Conservation (phyloP, 2,113 vertebrate species). For the Caranx melampygus region DNA sequence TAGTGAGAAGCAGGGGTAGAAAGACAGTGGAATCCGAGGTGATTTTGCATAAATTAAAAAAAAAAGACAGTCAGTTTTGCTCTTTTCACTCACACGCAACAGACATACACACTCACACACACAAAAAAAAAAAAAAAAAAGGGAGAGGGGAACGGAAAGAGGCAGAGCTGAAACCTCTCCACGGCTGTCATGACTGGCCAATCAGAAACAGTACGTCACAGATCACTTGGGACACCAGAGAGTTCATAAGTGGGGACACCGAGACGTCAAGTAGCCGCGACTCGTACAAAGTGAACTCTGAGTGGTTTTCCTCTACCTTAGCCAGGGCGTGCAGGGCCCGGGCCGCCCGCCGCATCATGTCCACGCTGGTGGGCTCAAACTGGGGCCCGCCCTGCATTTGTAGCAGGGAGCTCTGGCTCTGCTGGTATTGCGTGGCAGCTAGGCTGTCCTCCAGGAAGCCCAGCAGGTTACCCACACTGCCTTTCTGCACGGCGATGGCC, state of each 20-base stretch:
- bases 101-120: slow-evolving; percentile 77
- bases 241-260: slow-evolving; percentile 98
- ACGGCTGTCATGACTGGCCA: slow-evolving; percentile 99
- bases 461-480: slow-evolving; percentile 96
- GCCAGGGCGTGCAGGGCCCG: slow-evolving; percentile 96
- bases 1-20: slow-evolving; percentile 90
- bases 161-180: slow-evolving; percentile 82
- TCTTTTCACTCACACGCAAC: slow-evolving; percentile 91
- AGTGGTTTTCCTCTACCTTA: slow-evolving; percentile 98
- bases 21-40: slow-evolving; percentile 98
- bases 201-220: slow-evolving; percentile 99
- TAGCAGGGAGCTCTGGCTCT: slow-evolving; percentile 92
- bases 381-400: slow-evolving; percentile 92
- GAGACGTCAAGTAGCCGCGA: slow-evolving; percentile 99
- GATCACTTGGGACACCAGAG: slow-evolving; percentile 98
- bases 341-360: slow-evolving; percentile 99
- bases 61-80: slow-evolving; percentile 89
- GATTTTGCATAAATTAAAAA: slow-evolving; percentile 99
- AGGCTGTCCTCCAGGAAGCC: slow-evolving; percentile 99
- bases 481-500: slow-evolving; percentile 96
- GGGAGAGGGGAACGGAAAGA: slow-evolving; percentile 52
- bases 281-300: slow-evolving; percentile 98
- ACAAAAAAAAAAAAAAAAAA: slow-evolving; percentile 48
- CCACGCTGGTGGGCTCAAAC: slow-evolving; percentile 97
- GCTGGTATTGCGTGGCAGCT: slow-evolving; percentile 97